Evolutionary conservation across 2,797 vertebrate species (phyloP).

Genomic region (Microhierax caerulescens): DNA sequence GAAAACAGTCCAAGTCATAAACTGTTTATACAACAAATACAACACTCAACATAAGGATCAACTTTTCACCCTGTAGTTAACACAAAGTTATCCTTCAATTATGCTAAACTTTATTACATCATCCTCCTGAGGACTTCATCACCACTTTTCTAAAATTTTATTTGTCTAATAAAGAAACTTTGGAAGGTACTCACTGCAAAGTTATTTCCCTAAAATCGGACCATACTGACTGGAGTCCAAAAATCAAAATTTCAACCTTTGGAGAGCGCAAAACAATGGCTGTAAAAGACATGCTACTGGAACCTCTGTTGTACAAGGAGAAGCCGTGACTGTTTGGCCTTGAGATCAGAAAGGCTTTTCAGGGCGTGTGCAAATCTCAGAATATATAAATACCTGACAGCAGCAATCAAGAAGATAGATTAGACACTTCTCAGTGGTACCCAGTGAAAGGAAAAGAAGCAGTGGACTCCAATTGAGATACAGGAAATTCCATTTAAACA

Average conservation of each 20-base stretch:
- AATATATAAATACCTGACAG: not conserved
- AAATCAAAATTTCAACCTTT: not conserved
- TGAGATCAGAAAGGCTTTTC: not conserved
- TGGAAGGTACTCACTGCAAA: not conserved
- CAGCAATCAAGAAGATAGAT: not conserved
- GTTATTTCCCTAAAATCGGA: not conserved
- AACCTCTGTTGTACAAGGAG: not conserved
- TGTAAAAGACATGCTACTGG: not conserved
- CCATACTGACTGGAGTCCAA: not conserved
- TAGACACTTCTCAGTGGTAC: not conserved
- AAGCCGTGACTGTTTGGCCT: not conserved
- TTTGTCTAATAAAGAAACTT: not conserved
- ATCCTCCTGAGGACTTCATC: not conserved
- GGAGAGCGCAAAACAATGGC: not conserved
- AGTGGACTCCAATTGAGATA: not conserved
- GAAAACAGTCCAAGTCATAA: not conserved
- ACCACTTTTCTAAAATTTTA: not conserved
- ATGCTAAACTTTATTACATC: not conserved
- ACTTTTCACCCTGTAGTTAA: not conserved
- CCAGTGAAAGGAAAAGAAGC: not conserved
- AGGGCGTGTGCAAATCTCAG: not conserved
- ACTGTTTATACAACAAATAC: not conserved
- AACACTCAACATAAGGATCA: not conserved
- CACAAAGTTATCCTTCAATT: not conserved
- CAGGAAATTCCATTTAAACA: not conserved